Evolutionary conservation across 2,113 vertebrate genomes (phyloP), one percentile per base, ranked within the genome.

Genomic region (Corythornis madagascariensis): DNA sequence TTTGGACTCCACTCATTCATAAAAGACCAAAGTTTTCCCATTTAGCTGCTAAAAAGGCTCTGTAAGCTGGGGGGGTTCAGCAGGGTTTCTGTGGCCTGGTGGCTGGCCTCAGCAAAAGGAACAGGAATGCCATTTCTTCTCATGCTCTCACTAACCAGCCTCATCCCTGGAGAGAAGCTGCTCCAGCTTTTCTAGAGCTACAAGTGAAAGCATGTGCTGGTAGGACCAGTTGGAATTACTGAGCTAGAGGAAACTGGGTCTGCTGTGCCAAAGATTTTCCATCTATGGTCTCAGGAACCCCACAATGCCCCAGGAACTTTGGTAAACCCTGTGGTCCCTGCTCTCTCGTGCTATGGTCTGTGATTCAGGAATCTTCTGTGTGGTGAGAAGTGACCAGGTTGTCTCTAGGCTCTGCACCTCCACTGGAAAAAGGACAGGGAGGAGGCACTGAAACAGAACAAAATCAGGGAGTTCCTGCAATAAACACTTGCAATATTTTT

Each of bases 311-410:
- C 25, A 33, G 40, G 47, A 16, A 4, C 11, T 31, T 80, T 31
- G 18, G 25, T 56, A 8, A 43, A 56, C 14, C 16, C 0, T 2
- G 1, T 4, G 13, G 15, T 43, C 57, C 6, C 0, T 21, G 35
- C 10, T 71, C 33, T 13, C 42, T 70, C 16, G 5, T 61, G 25
- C 16, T 66, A 26, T 28, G 33, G 31, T 33, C 10, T 33, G 38
- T 28, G 14, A 19, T 25, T 70, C 55, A 50, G 45, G 69, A 22
- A 61, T 2, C 40, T 16, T 15, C 38, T 45, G 10, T 83, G 61
- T 55, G 7, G 0, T 6, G 20, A 45, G 40, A 24, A 73, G 29
- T 14, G 65, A 21, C n/a, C n/a, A 73, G 20, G 1, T 13, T 74
- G 38, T 29, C 35, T 66, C 38, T 8, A 19, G 38, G 28, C 47